These are phyloP conservation scores for Adoxophyes honmai DNA, from an alignment of 1,140 invertebrate genomes.

Conservation along the genomic window DNA sequence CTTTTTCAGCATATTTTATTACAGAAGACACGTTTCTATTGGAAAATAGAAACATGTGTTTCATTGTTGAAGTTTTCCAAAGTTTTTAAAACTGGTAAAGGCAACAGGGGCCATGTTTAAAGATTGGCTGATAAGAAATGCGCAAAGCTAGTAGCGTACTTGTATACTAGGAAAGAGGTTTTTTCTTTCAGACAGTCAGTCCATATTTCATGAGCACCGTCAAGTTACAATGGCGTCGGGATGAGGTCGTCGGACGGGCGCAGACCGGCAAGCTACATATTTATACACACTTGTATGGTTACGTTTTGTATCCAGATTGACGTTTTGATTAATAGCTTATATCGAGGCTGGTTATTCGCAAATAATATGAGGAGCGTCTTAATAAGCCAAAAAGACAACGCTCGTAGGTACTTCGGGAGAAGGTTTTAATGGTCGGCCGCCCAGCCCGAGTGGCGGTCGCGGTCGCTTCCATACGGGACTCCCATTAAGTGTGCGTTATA, in stretches of 20 bases:
- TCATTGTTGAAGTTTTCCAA: background rate
- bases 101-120: background rate
- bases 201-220: slow-evolving; percentile 70
- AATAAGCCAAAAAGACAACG: background rate
- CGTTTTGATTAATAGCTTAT: too few species aligned
- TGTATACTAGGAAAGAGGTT: slow-evolving; percentile 9
- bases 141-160: slow-evolving; percentile 16
- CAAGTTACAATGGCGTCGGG: slow-evolving; percentile 64
- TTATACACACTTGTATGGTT: too few species aligned
- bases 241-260: slow-evolving; percentile 61
- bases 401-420: background rate
- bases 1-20: background rate
- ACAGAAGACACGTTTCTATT: background rate
- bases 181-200: slow-evolving; percentile 62
- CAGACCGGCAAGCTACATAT: slow-evolving; percentile 34
- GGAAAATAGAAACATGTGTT: too few species aligned
- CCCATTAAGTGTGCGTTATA: background rate
- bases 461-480: background rate
- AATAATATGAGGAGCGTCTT: too few species aligned
- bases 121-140: slow-evolving; percentile 14
- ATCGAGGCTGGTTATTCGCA: too few species aligned
- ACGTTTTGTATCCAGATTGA: too few species aligned
- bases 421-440: slow-evolving; percentile 1
- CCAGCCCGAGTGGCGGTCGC: background rate
- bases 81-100: background rate